Percentiles rank a stretch among this genome's conserved stretches.
Conservation (phyloP, 2,888 invertebrate species). For the Cantharis nigra region DNA sequence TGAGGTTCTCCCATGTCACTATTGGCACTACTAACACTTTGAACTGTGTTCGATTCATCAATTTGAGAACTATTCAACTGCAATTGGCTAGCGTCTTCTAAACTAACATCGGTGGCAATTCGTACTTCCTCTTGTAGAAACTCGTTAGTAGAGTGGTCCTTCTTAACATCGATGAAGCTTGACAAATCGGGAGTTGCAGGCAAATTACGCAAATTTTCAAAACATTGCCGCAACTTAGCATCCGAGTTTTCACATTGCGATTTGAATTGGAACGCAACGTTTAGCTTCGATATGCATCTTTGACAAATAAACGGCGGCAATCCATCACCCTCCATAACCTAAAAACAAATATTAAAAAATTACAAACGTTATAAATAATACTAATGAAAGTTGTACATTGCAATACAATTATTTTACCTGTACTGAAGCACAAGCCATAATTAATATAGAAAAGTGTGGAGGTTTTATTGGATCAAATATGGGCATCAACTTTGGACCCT, state of each 20-base stretch:
- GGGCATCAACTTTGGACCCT: conserved; percentile 52
- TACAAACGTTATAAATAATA: not conserved
- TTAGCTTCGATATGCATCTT: conserved; percentile 53
- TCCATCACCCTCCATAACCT: conserved; percentile 54
- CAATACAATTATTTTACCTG: conserved; percentile 45
- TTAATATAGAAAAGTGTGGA: conserved; percentile 53
- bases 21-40: conserved; percentile 10
- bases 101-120: not conserved
- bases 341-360: conserved; percentile 28
- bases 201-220: conserved; percentile 45
- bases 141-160: conserved; percentile 32
- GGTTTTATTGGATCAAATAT: conserved; percentile 56
- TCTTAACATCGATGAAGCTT: conserved; percentile 48
- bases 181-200: conserved; percentile 46
- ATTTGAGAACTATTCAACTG: not conserved
- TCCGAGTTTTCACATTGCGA: conserved; percentile 54
- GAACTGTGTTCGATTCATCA: conserved; percentile 6
- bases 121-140: conserved; percentile 5
- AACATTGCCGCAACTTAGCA: conserved; percentile 51
- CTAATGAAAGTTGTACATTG: not conserved
- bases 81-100: conserved; percentile 5
- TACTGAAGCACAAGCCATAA: conserved; percentile 55
- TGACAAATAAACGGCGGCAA: conserved; percentile 54
- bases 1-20: conserved; percentile 28
- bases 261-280: conserved; percentile 55